phyloP scores from a whole-genome alignment of 92 coral and sea anemone species.

The Montipora capitata region DNA sequence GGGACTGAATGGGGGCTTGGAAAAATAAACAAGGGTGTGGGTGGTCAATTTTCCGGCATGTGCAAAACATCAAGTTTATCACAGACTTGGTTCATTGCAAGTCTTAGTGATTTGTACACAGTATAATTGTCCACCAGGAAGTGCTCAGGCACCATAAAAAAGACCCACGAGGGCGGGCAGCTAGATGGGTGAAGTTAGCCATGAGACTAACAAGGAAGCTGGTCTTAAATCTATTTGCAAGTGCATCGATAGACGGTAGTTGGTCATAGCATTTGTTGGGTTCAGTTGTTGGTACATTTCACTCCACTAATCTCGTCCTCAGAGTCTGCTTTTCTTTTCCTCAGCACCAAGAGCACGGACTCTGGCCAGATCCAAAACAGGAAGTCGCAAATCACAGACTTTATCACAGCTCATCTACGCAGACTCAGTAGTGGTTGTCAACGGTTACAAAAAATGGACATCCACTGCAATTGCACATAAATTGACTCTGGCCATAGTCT shows the following conservation, averaged over 20 bases:
- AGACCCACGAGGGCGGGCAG: slow-evolving; percentile 20
- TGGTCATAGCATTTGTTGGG: slow-evolving; percentile 52
- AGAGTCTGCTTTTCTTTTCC: no score
- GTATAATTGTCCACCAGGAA: slow-evolving; percentile 30
- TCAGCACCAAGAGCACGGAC: no score
- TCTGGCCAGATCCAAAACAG: no score
- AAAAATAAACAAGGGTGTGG: slow-evolving; percentile 35
- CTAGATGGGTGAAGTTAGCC: slow-evolving; percentile 41
- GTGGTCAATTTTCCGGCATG: slow-evolving; percentile 4
- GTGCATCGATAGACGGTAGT: slow-evolving; percentile 46
- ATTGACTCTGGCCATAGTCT: no score
- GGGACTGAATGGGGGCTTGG: not conserved
- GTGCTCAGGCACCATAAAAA: no score
- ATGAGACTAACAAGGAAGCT: slow-evolving; percentile 46
- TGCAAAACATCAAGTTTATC: not conserved
- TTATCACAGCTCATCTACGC: no score
- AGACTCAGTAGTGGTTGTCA: no score
- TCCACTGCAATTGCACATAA: no score
- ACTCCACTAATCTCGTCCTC: slow-evolving; percentile 13
- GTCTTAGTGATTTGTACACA: slow-evolving; percentile 41
- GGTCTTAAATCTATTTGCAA: slow-evolving; percentile 58
- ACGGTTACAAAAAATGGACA: no score
- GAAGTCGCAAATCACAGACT: no score
- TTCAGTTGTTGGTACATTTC: slow-evolving; percentile 39
- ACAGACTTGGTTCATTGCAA: not conserved